Conservation (phyloP, 2,797 vertebrate species). For the Pteropus rufus region DNA sequence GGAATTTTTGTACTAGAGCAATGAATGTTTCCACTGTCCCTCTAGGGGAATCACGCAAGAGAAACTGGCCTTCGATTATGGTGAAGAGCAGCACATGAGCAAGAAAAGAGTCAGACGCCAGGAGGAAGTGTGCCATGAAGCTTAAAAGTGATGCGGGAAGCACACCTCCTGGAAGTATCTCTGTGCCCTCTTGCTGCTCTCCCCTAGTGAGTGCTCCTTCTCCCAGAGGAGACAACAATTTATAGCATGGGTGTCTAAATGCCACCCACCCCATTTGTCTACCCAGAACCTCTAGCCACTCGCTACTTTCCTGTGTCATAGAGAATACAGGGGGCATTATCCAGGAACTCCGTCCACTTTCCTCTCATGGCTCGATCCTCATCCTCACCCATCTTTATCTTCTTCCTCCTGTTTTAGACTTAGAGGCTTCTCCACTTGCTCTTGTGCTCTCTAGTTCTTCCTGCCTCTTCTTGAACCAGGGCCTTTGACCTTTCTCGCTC, state of each 20-base stretch:
- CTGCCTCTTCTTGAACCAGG: not conserved
- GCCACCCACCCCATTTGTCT: not conserved
- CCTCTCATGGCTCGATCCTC: not conserved
- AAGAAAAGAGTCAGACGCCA: not conserved
- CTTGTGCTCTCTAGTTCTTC: not conserved
- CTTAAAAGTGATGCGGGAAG: not conserved
- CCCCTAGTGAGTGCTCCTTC: not conserved
- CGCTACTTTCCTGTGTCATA: not conserved
- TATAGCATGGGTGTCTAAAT: not conserved
- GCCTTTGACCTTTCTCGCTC: not conserved
- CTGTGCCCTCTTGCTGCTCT: not conserved
- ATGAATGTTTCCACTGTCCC: not conserved
- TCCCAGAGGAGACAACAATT: not conserved
- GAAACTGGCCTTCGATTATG: not conserved
- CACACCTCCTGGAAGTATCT: not conserved
- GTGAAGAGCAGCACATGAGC: not conserved
- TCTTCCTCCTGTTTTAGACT: not conserved
- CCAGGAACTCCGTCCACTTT: too few relatives aligned
- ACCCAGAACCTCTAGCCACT: not conserved
- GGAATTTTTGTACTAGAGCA: conserved; percentile 4
- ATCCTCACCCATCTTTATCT: not conserved
- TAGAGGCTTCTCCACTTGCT: not conserved
- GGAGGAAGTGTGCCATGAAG: not conserved
- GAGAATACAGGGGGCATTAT: not conserved
- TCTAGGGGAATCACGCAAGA: too few relatives aligned